Conservation (phyloP, 2,797 vertebrate species). For the Buceros bicornis region DNA sequence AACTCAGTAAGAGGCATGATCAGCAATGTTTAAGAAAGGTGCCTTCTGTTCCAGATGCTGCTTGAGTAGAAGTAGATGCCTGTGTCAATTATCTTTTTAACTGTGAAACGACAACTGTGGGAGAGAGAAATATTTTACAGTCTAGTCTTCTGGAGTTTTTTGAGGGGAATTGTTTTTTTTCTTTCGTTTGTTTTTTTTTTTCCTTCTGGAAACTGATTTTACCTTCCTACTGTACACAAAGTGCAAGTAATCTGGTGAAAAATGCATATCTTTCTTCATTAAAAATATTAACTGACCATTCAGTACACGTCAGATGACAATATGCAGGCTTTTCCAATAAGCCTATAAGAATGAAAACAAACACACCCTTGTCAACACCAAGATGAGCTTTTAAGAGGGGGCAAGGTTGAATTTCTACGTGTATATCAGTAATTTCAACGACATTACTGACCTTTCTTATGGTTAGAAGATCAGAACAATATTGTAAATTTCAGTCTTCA, state of each 20-base stretch:
- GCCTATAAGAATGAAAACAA: not conserved
- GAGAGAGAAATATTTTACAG: not conserved
- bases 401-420: not conserved
- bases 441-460: not conserved
- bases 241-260: not conserved
- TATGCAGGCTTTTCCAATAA: conserved; percentile 2
- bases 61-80: not conserved
- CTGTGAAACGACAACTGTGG: not conserved
- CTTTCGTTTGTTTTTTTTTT: not conserved
- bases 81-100: not conserved
- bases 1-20: not conserved
- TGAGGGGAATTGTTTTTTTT: too few species aligned
- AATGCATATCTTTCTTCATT: not conserved
- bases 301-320: not conserved
- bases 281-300: not conserved
- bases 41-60: not conserved
- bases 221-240: not conserved
- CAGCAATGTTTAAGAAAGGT: not conserved
- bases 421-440: not conserved
- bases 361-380: not conserved
- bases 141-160: not conserved
- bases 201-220: not conserved
- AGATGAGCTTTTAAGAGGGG: not conserved
- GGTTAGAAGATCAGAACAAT: not conserved
- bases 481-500: not conserved